Evolutionary conservation across 2,797 vertebrate species (phyloP), one percentile per base, ranked within the genome.

Genomic region (Enteromius fasciolatus): DNA sequence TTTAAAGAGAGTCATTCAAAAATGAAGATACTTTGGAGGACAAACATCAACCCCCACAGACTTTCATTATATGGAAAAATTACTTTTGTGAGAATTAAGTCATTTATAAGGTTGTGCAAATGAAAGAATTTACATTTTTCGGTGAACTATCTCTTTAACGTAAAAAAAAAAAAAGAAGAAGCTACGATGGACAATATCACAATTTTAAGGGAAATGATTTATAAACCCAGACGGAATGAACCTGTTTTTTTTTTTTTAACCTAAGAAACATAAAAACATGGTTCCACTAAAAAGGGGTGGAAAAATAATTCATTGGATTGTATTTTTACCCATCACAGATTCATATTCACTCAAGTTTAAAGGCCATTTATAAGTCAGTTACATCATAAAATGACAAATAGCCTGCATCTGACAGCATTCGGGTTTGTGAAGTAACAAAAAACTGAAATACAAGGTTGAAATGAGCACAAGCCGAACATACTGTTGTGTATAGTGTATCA

Each of bases 401-500:
- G 74, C 39, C 39, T 28, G 9, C 20, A 70, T 23, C 11, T 17
- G 39, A 70, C 2, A 17, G 3, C 8, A 46, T 59, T 3, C n/a
- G 77, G 31, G 63, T 25, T 78, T 41, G 41, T 25, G 48, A 61
- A 15, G 15, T 25, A 39, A 39, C 3, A 36, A 36, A 3, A 36
- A 63, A 48, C 11, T 6, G 41, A 80, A 73, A 61, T 23, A 68
- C 75, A 17, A 76, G 17, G 25, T 25, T 76, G 73, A 76, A 76
- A 67, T 9, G 5, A 54, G 36, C 10, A 54, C 50, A 66, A 80
- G 33, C 52, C 31, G 67, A 52, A 67, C 48, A 68, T 44, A 57
- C 80, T 31, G 64, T 46, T 83, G 66, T 68, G 91, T 91, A 86
- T 89, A 87, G 88, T 84, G 87, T 82, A 75, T 89, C 83, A 79